Base-by-base conservation (phyloP, 2,888 invertebrate genomes). In the Hydropsyche betteni region DNA sequence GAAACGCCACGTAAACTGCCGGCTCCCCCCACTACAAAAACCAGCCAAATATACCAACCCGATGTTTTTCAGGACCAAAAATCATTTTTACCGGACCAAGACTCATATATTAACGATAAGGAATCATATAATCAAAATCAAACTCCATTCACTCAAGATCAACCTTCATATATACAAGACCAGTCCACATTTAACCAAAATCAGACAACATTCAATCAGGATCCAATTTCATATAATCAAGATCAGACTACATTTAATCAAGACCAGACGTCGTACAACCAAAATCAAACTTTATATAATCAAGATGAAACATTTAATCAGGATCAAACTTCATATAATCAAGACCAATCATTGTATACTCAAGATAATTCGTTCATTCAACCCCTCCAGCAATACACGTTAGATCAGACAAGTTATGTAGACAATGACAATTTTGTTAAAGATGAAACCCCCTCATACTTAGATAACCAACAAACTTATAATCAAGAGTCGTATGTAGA, bases 351-450 rank as follows among this genome's bases (percentile, higher is more conserved):
- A 53, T 64, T 36, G 36, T 64, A n/a, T 36, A n/a, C 34, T 8
- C 36, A 64, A 34, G 64, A 64, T 64, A 64, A 10, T 36, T 34
- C 34, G n/a, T 64, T 34, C 36, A 4, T n/a, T 3, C 64, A 24
- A 33, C 64, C 64, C 10, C 34, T 33, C 3, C 34, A 68, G 69
- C 70, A 52, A 70, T 72, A 72, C 24, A 58, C 72, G 14, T 72
- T 44, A 72, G 72, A 72, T 38, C 24, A 72, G 14, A 75, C 73
- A 16, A 55, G 75, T 38, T 79, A 76, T 51, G 68, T 73, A 79
- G 82, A 82, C 61, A 83, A 83, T 78, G 82, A 83, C 80, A 84
- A 79, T 80, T 84, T 83, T 81, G 82, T 83, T 76, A 83, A 84
- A 78, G 83, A 82, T 76, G 83, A 85, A 80, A 80, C 79, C 61